Base-by-base conservation (phyloP, 2,888 invertebrate genomes). In the Schizotus pectinicornis region DNA sequence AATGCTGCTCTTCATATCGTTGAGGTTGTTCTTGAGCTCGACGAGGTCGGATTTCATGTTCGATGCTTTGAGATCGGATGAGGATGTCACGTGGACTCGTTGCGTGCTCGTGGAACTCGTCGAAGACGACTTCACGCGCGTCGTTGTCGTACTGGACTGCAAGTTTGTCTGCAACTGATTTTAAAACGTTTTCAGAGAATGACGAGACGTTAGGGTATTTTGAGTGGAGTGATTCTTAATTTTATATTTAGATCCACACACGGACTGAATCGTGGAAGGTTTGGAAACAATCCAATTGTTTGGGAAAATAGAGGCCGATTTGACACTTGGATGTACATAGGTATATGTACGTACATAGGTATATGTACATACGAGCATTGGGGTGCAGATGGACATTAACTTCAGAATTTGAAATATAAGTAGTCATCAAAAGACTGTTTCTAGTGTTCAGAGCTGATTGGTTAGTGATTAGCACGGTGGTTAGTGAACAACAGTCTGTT, bases 21-120 rank as follows among this genome's bases (percentile, higher is more conserved):
- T 89, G 79, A 94, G 90, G 75, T 91, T 91, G 77, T 89, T 90
- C 79, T 93, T 89, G 64, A 94, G 84, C 75, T 91, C 90, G 59
- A 86, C 84, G 45, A 91, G 83, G 78, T 92, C 91, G 63, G 89
- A 90, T 81, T 92, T 91, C 81, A 92, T 87, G 58, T 90, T 90
- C 75, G 88, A 89, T 64, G 92, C 89, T 81, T 91, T 91, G 84
- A 90, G 87, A 83, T 91, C 91, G 72, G 88, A 87, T 63, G 76
- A 73, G 33, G 75, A 75, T 61, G 74, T 72, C 46, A 59, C 46
- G 67, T 67, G 68, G 43, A 72, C 68, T 54, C 72, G 66, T 53
- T 72, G 74, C 43, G 69, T 69, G 34, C 74, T 73, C 56, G 78
- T 78, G 58, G 74, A 71, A 41, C 74, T 68, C 56, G 72, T 84